Evolutionary conservation across 92 coral and sea anemone genomes (phyloP), one percentile per base, ranked within the genome.

Genomic region (Micromussa lordhowensis): DNA sequence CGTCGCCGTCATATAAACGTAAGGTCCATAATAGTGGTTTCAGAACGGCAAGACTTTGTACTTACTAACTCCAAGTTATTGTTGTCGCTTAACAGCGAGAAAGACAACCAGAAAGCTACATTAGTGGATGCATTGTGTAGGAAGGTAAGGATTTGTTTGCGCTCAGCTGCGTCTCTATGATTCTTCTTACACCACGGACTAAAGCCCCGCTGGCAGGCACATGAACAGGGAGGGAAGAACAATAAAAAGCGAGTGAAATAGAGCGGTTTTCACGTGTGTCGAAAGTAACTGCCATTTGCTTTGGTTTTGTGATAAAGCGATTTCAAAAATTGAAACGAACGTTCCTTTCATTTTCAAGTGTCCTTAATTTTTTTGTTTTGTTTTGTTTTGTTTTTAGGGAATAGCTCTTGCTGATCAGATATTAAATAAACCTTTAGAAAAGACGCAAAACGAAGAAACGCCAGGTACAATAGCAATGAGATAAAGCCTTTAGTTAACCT

Each of bases 51-150:
- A 34, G 44, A 31, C 68, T 12, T 58, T 44, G 71, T 26, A 24
- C n/a, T 61, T 24, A 14, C 36, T 44, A 19, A 36, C 51, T 68
- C 7, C 30, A 14, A 12, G 40, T 28, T 13, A 19, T 61, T 17
- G 74, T 73, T 55, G 26, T 82, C 5, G 3, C 36, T 59, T 34
- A 35, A 66, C 83, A 98, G 99, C 63, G 99, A 98, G 82, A 98
- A 94, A 78, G 99, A 98, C 87, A 90, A 86, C 59, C 87, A 93
- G 83, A 98, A 96, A 75, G 69, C 91, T 24, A 89, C 94, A 38
- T 82, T 98, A 38, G 91, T 96, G 22, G 99, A 96, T 53, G 97
- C 99, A 10, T 84, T 89, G 48, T 87, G 91, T 73, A 93, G 95
- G 15, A 96, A 96, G 94, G 99, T 95, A 79, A 93, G 88, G 14